Base-by-base conservation (phyloP, 2,113 vertebrate species). In the Elephantulus edwardii region DNA sequence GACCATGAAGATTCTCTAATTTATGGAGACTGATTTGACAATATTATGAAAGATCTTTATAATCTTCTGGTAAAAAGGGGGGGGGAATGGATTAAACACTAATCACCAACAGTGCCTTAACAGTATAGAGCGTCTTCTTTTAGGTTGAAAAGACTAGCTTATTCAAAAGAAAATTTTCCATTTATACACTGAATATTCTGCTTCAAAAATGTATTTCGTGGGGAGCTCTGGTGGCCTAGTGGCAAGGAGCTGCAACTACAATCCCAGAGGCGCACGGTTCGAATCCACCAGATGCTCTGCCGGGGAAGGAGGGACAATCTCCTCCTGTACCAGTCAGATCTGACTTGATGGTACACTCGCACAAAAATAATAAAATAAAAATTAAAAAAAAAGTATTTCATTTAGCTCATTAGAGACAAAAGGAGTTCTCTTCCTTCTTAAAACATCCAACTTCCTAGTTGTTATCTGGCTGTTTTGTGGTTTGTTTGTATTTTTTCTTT, bases 11-110 rank as follows among this genome's bases (percentile, higher is more conserved):
- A 22, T 82, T 78, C 11, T 33, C 58, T 71, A 22, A n/a, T 60
- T 85, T 86, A 89, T 84, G 16, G 40, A 85, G 42, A n/a, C n/a
- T n/a, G n/a, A n/a, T n/a, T n/a, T n/a, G n/a, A n/a, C 56, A 72
- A n/a, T 58, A 48, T 93, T 50, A 50, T 28, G 38, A 74, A 90
- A 75, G 6, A 56, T 58, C 33, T 6, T 78, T 64, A n/a, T 30
- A 13, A 75, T 56, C 24, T 71, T 74, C 19, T 79, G 14, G 56
- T 75, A 78, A 76, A 91, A 83, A 87, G 50, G 26, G 20, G 50
- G 26, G 20, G 22, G 72, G 79, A 64, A 4, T 81, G 3, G 1
- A 28, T 81, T 85, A 81, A 75, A 22, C 62, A 77, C 83, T 68
- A 87, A 12, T 66, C 33, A 79, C 3, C 56, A 26, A 54, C 16